These are phyloP conservation scores for Alcedo quadribrachys DNA, from an alignment of 2,797 vertebrate genomes.

Conservation along the genomic window DNA sequence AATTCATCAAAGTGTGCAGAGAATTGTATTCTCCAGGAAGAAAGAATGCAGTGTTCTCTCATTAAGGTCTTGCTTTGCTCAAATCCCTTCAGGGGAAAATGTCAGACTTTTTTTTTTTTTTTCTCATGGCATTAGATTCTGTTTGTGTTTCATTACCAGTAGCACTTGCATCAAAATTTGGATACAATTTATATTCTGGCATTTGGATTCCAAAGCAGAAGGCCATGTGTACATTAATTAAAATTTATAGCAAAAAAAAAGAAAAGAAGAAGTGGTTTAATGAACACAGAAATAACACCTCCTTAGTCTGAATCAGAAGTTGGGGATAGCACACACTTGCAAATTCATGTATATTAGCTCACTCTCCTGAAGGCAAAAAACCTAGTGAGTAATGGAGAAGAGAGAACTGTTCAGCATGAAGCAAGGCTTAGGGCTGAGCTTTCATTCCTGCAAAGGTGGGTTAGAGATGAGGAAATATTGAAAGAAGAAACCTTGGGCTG, in stretches of 20 bases:
- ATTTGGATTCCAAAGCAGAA: slow-evolving; percentile 14
- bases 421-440: background rate
- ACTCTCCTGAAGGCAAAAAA: slow-evolving; percentile 34
- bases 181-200: slow-evolving; percentile 2
- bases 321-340: background rate
- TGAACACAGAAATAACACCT: slow-evolving; percentile 41
- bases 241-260: background rate
- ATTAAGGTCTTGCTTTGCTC: background rate
- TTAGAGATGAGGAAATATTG: background rate
- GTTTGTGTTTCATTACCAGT: slow-evolving; percentile 37
- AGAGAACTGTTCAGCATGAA: background rate
- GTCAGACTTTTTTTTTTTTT: background rate
- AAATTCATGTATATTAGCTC: background rate
- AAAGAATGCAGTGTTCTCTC: background rate
- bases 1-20: background rate
- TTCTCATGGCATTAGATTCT: background rate
- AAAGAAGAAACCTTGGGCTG: background rate
- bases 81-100: background rate
- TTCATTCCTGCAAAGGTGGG: background rate
- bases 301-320: slow-evolving; percentile 38
- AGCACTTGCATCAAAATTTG: background rate
- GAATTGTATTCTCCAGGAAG: background rate
- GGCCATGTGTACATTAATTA: background rate
- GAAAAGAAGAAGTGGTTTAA: background rate
- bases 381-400: background rate